These are phyloP conservation scores for Macaca nemestrina DNA, from an alignment of 2,113 vertebrate species.

Conservation along the genomic window DNA sequence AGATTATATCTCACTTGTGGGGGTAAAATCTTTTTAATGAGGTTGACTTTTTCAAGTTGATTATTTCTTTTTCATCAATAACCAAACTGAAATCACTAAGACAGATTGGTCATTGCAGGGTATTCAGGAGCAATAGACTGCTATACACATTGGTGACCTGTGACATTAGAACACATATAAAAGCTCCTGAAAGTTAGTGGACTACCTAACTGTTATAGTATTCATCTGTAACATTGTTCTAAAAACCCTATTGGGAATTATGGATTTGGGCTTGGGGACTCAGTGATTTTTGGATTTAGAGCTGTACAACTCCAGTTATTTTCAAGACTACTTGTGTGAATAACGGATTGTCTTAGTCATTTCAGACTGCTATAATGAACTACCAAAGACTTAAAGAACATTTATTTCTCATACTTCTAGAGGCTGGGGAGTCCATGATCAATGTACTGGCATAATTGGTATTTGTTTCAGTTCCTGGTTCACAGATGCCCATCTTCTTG, in stretches of 20 bases:
- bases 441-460: background rate
- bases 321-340: background rate
- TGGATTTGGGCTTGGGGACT: background rate
- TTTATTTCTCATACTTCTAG: background rate
- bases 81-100: background rate
- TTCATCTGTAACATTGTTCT: background rate
- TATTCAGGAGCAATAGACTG: background rate
- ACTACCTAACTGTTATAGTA: background rate
- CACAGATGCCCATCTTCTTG: background rate
- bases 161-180: background rate
- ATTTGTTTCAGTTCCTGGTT: background rate
- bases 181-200: background rate
- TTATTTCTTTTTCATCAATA: slow-evolving; percentile 20
- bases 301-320: background rate
- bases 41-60: background rate
- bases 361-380: background rate
- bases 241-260: background rate
- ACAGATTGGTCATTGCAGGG: background rate
- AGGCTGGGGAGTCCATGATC: background rate
- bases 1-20: background rate
- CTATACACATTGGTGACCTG: background rate
- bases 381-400: background rate
- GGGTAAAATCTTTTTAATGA: background rate
- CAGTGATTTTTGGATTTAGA: background rate
- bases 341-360: background rate